phyloP scores from a whole-genome alignment of 1,140 invertebrate genomes.

The Pentalonia nigronervosa region DNA sequence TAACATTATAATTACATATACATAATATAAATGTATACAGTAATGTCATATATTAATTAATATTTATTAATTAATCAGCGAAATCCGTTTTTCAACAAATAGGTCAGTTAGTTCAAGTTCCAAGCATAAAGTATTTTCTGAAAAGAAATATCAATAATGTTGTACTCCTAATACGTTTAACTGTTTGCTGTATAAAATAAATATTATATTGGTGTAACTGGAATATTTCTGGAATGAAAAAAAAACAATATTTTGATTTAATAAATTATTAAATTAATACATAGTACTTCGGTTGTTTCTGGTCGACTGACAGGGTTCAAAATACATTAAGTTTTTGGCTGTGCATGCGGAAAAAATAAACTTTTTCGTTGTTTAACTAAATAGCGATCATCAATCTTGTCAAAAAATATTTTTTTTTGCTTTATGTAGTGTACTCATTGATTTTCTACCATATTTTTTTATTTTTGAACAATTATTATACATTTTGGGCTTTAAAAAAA shows the following conservation, averaged over 20 bases:
- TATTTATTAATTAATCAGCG: not conserved
- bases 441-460: not conserved
- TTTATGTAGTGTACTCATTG: not conserved
- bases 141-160: not conserved
- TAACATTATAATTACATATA: not conserved
- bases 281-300: not conserved
- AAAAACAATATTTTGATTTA: not conserved
- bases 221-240: not conserved
- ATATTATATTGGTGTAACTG: not conserved
- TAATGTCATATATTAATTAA: not conserved
- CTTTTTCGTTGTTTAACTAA: slow-evolving; percentile 12
- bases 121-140: not conserved
- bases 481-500: not conserved
- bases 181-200: not conserved
- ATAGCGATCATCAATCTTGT: not conserved
- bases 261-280: slow-evolving; percentile 18
- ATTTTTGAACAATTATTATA: not conserved
- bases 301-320: not conserved
- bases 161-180: not conserved
- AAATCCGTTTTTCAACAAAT: no score
- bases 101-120: not conserved
- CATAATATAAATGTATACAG: not conserved
- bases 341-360: not conserved
- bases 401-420: not conserved
- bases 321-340: not conserved